phyloP scores from a whole-genome alignment of 2,797 vertebrate species.

The Aplochiton taeniatus region DNA sequence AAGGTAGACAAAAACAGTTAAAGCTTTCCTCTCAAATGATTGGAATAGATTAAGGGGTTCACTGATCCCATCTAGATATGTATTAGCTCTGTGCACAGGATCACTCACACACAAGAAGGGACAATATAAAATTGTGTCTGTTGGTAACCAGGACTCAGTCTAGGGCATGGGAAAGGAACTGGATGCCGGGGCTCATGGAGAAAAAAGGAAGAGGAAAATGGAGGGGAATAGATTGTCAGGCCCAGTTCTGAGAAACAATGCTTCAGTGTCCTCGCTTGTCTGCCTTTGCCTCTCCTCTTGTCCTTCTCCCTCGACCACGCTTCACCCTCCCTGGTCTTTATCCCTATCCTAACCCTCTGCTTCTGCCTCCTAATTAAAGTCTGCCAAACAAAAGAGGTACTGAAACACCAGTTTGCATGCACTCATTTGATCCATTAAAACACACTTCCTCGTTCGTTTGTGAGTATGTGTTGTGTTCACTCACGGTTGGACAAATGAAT shows the following conservation, averaged over 20 bases:
- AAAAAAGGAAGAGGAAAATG: neutral
- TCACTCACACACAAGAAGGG: too few species aligned
- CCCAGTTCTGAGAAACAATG: constrained; percentile 4
- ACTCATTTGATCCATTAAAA: constrained; percentile 26
- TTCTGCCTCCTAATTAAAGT: constrained; percentile 39
- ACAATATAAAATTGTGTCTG: too few species aligned
- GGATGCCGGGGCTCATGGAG: neutral
- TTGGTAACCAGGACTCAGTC: too few species aligned
- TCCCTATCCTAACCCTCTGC: constrained; percentile 6
- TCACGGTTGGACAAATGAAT: too few species aligned
- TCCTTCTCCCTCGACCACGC: neutral
- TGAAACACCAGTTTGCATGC: constrained; percentile 28
- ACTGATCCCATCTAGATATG: too few species aligned
- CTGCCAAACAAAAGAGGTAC: constrained; percentile 46
- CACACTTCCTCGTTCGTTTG: constrained; percentile 10
- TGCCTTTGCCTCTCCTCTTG: constrained; percentile 5
- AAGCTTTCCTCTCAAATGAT: too few species aligned
- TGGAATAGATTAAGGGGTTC: too few species aligned
- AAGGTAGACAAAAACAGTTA: neutral
- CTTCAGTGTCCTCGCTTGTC: constrained; percentile 12
- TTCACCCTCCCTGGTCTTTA: neutral
- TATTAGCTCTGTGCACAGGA: too few species aligned
- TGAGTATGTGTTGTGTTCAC: constrained; percentile 14
- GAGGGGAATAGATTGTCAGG: neutral
- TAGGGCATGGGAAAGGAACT: neutral